Percentiles rank a stretch among this genome's conserved stretches.
These are phyloP conservation scores for Stenurella melanura DNA, from an alignment of 2,888 invertebrate genomes.

Conservation along the genomic window DNA sequence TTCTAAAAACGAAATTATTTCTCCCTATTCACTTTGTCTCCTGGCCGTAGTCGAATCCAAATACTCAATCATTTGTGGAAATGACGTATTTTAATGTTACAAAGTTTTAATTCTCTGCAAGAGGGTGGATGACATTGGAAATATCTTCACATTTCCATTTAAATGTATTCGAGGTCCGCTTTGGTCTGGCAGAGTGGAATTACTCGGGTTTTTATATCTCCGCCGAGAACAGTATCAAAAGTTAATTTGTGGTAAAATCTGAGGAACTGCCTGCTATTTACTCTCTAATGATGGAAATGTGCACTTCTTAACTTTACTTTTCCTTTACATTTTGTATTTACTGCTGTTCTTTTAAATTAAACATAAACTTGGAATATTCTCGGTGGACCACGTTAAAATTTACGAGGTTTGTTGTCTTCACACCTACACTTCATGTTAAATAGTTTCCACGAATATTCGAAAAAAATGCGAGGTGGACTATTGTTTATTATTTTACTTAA, in stretches of 20 bases:
- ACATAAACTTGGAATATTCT: slow-evolving; percentile 29
- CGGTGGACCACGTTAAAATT: neutral
- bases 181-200: slow-evolving; percentile 64
- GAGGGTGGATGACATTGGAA: slow-evolving; percentile 68
- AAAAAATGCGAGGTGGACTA: too few relatives aligned
- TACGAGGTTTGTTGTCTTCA: slow-evolving; percentile 13
- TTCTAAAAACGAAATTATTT: slow-evolving; percentile 71
- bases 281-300: slow-evolving; percentile 71
- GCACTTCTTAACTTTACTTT: slow-evolving; percentile 63
- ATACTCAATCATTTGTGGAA: slow-evolving; percentile 73
- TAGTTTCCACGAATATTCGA: neutral
- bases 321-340: slow-evolving; percentile 67
- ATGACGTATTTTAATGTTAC: slow-evolving; percentile 73
- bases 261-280: slow-evolving; percentile 69
- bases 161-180: slow-evolving; percentile 70
- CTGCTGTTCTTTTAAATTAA: slow-evolving; percentile 60
- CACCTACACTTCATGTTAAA: slow-evolving; percentile 11
- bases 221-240: slow-evolving; percentile 73
- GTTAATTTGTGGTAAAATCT: slow-evolving; percentile 74
- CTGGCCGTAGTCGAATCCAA: slow-evolving; percentile 64
- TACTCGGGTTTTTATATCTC: slow-evolving; percentile 73
- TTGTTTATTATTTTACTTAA: too few relatives aligned
- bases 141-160: slow-evolving; percentile 72
- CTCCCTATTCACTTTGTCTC: slow-evolving; percentile 69
- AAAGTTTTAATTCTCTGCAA: slow-evolving; percentile 71